A percentile compares a stretch with the other conserved stretches of the same genome.
Evolutionary conservation across 2,797 vertebrate genomes (phyloP).

Genomic region (Danio jaintianensis): DNA sequence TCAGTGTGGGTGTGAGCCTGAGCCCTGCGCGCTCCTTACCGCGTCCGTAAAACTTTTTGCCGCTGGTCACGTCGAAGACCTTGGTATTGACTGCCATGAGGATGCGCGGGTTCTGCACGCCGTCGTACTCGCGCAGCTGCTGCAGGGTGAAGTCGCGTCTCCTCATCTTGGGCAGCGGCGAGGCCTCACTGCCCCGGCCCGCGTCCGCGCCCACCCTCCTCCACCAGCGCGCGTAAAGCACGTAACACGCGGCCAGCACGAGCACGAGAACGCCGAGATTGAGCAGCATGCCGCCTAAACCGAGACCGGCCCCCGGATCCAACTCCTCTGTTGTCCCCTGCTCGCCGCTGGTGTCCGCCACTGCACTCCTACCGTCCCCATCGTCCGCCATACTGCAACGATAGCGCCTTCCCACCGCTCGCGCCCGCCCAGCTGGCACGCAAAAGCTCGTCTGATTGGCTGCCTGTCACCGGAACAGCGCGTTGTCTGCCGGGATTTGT

Average conservation of each 20-base stretch:
- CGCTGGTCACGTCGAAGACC: slow-evolving; percentile 96
- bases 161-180: slow-evolving; percentile 93
- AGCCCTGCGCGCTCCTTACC: slow-evolving; percentile 79
- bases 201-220: slow-evolving; percentile 78
- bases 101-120: slow-evolving; percentile 89
- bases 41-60: slow-evolving; percentile 95
- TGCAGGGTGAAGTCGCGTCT: slow-evolving; percentile 94
- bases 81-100: slow-evolving; percentile 98
- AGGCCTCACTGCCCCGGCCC: slow-evolving; percentile 83
- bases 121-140: slow-evolving; percentile 93
- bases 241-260: slow-evolving; percentile 81
- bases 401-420: slow-evolving; percentile 76
- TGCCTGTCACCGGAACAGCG: slow-evolving; percentile 12
- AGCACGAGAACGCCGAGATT: slow-evolving; percentile 78
- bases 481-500: slow-evolving; percentile 46
- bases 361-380: slow-evolving; percentile 81
- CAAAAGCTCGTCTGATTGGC: slow-evolving; percentile 36
- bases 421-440: slow-evolving; percentile 59
- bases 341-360: slow-evolving; percentile 78
- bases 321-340: slow-evolving; percentile 73
- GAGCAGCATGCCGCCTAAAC: slow-evolving; percentile 80
- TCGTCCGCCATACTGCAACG: slow-evolving; percentile 86
- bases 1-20: not conserved
- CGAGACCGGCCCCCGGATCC: slow-evolving; percentile 74
- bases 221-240: slow-evolving; percentile 87